Conservation (phyloP, 2,888 invertebrate species). For the Aromia moschata region DNA sequence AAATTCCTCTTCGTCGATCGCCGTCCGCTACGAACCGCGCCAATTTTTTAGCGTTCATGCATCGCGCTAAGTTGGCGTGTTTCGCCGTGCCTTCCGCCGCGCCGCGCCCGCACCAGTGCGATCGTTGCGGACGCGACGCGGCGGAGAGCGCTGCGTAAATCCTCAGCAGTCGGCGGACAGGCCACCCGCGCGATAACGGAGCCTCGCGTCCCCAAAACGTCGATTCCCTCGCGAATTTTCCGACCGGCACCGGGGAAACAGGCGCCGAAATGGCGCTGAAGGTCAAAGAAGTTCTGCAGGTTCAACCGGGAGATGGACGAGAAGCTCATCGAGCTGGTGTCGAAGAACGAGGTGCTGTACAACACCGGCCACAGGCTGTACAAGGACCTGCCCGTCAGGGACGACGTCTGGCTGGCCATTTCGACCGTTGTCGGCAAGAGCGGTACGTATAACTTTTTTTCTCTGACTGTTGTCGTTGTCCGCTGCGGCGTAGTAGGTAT, state of each 20-base stretch:
- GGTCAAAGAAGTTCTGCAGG: slow-evolving; percentile 37
- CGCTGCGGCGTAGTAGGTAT: too few relatives aligned
- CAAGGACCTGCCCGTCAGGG: slow-evolving; percentile 38
- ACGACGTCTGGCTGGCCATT: slow-evolving; percentile 41
- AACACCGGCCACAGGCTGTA: slow-evolving; percentile 37
- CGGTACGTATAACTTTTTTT: slow-evolving; percentile 30
- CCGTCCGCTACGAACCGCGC: too few relatives aligned
- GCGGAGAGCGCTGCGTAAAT: slow-evolving; percentile 16
- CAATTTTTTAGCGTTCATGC: neutral
- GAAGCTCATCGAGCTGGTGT: slow-evolving; percentile 40
- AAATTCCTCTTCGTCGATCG: too few relatives aligned
- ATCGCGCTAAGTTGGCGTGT: slow-evolving; percentile 13
- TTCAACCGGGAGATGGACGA: slow-evolving; percentile 41
- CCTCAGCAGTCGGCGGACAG: slow-evolving; percentile 16
- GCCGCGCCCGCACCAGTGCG: neutral
- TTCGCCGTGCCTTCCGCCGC: neutral
- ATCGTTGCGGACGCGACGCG: slow-evolving; percentile 20
- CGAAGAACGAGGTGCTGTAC: slow-evolving; percentile 40
- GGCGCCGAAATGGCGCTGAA: slow-evolving; percentile 19
- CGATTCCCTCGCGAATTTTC: too few relatives aligned
- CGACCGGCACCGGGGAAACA: too few relatives aligned
- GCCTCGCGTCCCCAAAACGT: too few relatives aligned
- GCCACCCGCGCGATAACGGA: too few relatives aligned
- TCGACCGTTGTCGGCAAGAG: slow-evolving; percentile 39
- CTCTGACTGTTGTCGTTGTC: neutral